Conservation (phyloP, 2,888 invertebrate genomes). For the Callimorpha dominula region DNA sequence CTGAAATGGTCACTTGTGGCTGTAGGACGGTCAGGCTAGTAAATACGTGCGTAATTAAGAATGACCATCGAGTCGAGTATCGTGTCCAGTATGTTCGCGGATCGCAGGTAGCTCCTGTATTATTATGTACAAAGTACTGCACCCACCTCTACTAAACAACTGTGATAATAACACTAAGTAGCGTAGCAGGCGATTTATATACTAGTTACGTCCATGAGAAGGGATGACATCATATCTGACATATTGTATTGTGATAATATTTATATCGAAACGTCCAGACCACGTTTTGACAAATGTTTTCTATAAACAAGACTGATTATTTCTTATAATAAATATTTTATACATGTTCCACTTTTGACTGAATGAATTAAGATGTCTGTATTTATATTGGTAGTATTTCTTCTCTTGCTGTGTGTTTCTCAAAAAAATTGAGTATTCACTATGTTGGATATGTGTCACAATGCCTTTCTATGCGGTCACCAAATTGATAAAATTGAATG, state of each 20-base stretch:
- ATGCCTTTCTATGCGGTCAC: constrained; percentile 85
- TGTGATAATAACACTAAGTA: constrained; percentile 88
- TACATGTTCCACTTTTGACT: constrained; percentile 85
- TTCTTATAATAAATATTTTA: constrained; percentile 86
- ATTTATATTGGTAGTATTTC: constrained; percentile 83
- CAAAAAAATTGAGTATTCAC: constrained; percentile 80
- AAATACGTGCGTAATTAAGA: constrained; percentile 70
- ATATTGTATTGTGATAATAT: constrained; percentile 86
- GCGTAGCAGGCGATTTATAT: constrained; percentile 87
- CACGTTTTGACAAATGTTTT: constrained; percentile 83
- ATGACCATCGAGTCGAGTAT: constrained; percentile 63
- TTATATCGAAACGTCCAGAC: constrained; percentile 75
- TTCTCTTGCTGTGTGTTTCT: constrained; percentile 78
- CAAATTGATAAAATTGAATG: constrained; percentile 72
- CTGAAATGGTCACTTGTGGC: constrained; percentile 60
- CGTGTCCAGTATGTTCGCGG: constrained; percentile 76
- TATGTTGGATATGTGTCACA: constrained; percentile 87
- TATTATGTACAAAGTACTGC: constrained; percentile 86
- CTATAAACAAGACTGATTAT: constrained; percentile 88
- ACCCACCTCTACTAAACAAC: constrained; percentile 88
- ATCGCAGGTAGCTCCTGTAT: constrained; percentile 83
- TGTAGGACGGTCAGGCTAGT: constrained; percentile 67
- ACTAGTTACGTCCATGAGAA: constrained; percentile 87
- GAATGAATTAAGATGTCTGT: constrained; percentile 85
- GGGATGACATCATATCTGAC: constrained; percentile 88